A percentile compares a stretch with the other conserved stretches of the same genome.
Conservation (phyloP, 2,797 vertebrate genomes). For the Coranthus polyacanthus region DNA sequence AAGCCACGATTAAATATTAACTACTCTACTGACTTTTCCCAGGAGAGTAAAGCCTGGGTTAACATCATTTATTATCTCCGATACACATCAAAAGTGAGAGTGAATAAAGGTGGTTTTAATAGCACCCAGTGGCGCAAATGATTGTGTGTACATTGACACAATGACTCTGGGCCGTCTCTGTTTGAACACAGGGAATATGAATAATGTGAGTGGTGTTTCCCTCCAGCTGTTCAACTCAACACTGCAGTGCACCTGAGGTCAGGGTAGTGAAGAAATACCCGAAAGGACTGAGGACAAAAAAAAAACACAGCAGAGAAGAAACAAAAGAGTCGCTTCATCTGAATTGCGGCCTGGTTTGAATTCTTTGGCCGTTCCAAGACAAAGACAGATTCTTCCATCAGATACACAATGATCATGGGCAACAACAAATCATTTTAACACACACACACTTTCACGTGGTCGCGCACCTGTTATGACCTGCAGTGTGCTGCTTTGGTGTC, state of each 20-base stretch:
- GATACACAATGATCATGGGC: conserved; percentile 12
- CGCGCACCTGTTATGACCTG: conserved; percentile 90
- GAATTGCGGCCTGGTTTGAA: conserved; percentile 27
- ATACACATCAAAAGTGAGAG: background rate
- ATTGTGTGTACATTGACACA: conserved; percentile 18
- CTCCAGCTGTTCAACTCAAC: conserved; percentile 2
- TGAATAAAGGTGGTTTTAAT: conserved; percentile 15
- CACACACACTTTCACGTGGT: conserved; percentile 27
- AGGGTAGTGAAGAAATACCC: conserved; percentile 23
- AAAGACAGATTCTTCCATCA: conserved; percentile 38
- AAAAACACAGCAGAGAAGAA: conserved; percentile 11
- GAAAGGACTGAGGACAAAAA: conserved; percentile 8
- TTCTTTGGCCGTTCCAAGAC: conserved; percentile 16
- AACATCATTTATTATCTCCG: conserved; percentile 10
- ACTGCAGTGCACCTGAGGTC: conserved; percentile 20
- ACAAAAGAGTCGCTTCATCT: conserved; percentile 19
- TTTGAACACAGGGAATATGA: conserved; percentile 23
- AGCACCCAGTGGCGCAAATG: background rate
- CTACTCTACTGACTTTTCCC: too few species aligned
- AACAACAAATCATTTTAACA: conserved; percentile 23
- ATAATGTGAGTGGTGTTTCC: conserved; percentile 24
- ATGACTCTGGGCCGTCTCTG: conserved; percentile 4
- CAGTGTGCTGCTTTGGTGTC: conserved; percentile 63
- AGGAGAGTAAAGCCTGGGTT: conserved; percentile 3
- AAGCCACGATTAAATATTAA: too few species aligned